phyloP scores from a whole-genome alignment of 2,888 invertebrate species.

The Thysanoteuthis rhombus region DNA sequence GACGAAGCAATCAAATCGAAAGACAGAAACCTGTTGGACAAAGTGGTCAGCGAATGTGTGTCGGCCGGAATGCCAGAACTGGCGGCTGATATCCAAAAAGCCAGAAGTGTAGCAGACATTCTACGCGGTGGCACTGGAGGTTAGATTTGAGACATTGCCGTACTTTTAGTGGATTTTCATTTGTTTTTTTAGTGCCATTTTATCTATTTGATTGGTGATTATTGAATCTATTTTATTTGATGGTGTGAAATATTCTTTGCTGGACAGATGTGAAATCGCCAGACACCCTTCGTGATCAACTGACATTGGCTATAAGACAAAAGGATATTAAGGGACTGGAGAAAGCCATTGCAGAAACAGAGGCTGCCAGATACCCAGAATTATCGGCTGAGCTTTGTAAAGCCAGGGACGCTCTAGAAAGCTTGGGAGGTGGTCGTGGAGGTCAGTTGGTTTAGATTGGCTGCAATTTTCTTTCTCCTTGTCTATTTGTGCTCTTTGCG shows the following conservation, averaged over 20 bases:
- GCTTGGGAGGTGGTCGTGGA: background rate
- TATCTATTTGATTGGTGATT: background rate
- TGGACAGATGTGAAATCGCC: background rate
- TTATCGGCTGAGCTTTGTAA: background rate
- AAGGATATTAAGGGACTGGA: background rate
- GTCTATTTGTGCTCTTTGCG: background rate
- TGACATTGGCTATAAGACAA: background rate
- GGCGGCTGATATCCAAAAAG: background rate
- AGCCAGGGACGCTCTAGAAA: background rate
- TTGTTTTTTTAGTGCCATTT: background rate
- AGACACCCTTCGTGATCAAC: background rate
- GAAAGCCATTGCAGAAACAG: background rate
- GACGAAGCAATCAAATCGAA: background rate
- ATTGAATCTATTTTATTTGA: background rate
- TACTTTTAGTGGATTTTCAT: background rate
- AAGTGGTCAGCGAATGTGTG: background rate
- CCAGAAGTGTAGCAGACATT: conserved; percentile 14
- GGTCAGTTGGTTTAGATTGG: background rate
- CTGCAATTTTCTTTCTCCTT: background rate
- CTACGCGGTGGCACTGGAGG: conserved; percentile 13
- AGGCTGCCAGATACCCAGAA: background rate
- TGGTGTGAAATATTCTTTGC: background rate
- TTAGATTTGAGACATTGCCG: background rate
- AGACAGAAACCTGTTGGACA: background rate
- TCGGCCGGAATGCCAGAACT: background rate